Percentiles rank a stretch among this genome's conserved stretches.
These are phyloP conservation scores for Aphidoletes aphidimyza DNA, from an alignment of 2,888 invertebrate species.

Conservation along the genomic window DNA sequence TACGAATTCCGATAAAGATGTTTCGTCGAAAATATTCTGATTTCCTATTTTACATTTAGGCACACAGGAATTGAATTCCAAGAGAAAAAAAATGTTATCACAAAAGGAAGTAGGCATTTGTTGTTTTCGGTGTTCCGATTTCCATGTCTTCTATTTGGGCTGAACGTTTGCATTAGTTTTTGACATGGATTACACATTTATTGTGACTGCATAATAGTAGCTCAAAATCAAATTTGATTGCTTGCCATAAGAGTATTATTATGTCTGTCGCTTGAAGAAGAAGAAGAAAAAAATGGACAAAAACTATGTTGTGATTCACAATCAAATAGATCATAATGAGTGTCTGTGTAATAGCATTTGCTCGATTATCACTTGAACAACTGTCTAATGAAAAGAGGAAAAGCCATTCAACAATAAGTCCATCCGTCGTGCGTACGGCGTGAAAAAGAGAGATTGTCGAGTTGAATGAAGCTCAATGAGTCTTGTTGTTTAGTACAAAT, in stretches of 20 bases:
- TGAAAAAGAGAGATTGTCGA: not conserved
- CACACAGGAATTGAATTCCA: not conserved
- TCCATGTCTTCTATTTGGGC: not conserved
- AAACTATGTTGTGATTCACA: not conserved
- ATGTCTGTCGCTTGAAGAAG: not conserved
- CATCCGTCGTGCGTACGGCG: not conserved
- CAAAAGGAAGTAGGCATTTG: not conserved
- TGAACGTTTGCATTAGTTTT: not conserved
- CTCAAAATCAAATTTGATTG: not conserved
- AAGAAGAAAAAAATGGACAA: not conserved
- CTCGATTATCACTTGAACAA: slow-evolving; percentile 33
- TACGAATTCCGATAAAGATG: not conserved
- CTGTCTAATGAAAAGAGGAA: not conserved
- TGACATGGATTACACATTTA: not conserved
- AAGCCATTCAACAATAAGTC: not conserved
- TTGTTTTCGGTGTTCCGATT: not conserved
- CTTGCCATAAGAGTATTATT: not conserved
- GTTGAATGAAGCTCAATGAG: not conserved
- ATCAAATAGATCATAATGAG: not conserved
- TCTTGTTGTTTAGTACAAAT: not conserved
- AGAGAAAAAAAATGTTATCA: slow-evolving; percentile 9
- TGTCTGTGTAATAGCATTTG: not conserved
- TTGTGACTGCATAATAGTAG: not conserved
- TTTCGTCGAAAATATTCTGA: not conserved
- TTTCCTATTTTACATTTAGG: not conserved